phyloP scores from a whole-genome alignment of 2,113 vertebrate genomes.

The Phylloscopus trochiloides region DNA sequence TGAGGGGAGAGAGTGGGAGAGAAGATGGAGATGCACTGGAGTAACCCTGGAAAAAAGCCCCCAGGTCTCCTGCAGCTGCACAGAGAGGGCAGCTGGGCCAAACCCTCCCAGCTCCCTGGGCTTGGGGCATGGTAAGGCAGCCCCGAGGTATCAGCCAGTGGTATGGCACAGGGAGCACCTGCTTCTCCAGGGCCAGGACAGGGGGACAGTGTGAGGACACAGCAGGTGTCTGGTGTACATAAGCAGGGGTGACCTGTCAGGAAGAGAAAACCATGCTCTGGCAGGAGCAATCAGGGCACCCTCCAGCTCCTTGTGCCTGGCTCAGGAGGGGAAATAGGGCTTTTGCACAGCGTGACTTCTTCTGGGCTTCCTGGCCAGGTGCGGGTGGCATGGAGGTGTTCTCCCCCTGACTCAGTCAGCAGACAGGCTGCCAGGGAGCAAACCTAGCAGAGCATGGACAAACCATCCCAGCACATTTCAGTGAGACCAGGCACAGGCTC shows the following conservation, averaged over 20 bases:
- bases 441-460: not conserved
- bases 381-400: not conserved
- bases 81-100: not conserved
- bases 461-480: not conserved
- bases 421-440: not conserved
- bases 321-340: not conserved
- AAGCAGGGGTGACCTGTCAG: not conserved
- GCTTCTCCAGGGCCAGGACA: not conserved
- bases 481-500: not conserved
- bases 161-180: fast-evolving
- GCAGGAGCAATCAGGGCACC: not conserved
- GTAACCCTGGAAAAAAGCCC: not conserved
- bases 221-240: too few relatives aligned
- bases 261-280: not conserved
- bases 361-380: not conserved
- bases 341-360: not conserved
- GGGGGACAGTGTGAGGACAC: not conserved
- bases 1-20: not conserved
- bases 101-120: not conserved
- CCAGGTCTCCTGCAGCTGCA: not conserved
- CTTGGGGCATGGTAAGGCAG: not conserved
- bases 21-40: not conserved
- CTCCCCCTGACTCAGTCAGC: not conserved
- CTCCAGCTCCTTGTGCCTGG: not conserved
- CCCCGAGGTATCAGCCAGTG: fast-evolving